Evolutionary conservation across 2,888 invertebrate genomes (phyloP).

Genomic region (Ptilodon capucinus): DNA sequence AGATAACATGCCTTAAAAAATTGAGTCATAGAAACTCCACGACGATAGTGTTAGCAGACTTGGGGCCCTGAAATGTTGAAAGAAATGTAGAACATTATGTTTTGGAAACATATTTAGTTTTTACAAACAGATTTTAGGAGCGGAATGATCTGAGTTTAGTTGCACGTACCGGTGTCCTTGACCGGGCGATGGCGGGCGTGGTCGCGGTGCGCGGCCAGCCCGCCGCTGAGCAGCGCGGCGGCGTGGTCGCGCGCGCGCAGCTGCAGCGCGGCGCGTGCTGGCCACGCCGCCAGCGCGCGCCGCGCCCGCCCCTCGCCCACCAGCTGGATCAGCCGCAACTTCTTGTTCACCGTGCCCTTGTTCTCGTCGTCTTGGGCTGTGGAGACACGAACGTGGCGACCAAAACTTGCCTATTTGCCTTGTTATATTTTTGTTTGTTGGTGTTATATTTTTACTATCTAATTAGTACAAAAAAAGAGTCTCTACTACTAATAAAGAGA

Average conservation of each 20-base stretch:
- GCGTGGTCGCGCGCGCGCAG: conserved; percentile 92
- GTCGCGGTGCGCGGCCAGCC: conserved; percentile 40
- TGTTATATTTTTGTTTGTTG: no score
- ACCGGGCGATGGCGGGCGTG: conserved; percentile 40
- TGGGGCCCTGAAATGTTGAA: no score
- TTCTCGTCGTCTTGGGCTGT: conserved; percentile 76
- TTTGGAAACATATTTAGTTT: no score
- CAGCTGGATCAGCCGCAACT: conserved; percentile 87
- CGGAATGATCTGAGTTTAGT: neutral
- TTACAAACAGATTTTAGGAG: no score
- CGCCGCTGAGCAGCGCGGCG: conserved; percentile 88
- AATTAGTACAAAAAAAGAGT: no score
- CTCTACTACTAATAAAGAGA: no score
- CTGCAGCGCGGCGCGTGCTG: conserved; percentile 86
- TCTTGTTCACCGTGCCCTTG: conserved; percentile 84
- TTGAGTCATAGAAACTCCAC: no score
- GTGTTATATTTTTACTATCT: no score
- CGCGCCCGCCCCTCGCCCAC: conserved; percentile 90
- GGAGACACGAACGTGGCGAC: neutral
- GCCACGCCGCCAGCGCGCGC: conserved; percentile 88
- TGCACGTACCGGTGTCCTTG: conserved; percentile 41
- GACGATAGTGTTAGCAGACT: no score
- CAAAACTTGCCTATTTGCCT: no score
- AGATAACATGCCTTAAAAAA: no score
- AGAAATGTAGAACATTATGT: no score